Conservation (phyloP, 2,888 invertebrate species). For the Pyrrhia umbra region DNA sequence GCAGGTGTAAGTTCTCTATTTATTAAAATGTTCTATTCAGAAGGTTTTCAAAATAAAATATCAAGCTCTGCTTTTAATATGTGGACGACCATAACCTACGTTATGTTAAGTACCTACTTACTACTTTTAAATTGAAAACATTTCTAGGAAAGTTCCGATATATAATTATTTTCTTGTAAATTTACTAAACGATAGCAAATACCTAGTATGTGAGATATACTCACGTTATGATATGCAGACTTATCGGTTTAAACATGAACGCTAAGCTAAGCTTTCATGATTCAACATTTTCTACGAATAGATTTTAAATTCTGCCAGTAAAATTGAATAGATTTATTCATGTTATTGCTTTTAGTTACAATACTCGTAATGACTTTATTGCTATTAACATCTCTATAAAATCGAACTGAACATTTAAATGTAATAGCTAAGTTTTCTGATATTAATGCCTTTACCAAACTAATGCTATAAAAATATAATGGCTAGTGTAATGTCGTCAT, state of each 20-base stretch:
- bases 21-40: slow-evolving; percentile 34
- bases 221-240: slow-evolving; percentile 7
- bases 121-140: background rate
- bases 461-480: slow-evolving; percentile 54
- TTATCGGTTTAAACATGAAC: slow-evolving; percentile 15
- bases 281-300: slow-evolving; percentile 24
- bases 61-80: too few species aligned
- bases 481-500: slow-evolving; percentile 56
- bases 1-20: slow-evolving; percentile 59
- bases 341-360: slow-evolving; percentile 18
- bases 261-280: slow-evolving; percentile 25
- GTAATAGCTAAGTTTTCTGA: slow-evolving; percentile 33
- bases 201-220: background rate
- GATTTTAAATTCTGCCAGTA: slow-evolving; percentile 27
- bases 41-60: slow-evolving; percentile 9
- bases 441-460: slow-evolving; percentile 45
- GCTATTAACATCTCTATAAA: slow-evolving; percentile 6
- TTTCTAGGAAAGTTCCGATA: background rate
- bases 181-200: background rate
- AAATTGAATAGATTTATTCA: slow-evolving; percentile 34
- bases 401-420: slow-evolving; percentile 18
- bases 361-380: slow-evolving; percentile 17
- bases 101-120: background rate
- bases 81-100: slow-evolving; percentile 11
- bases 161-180: background rate